Evolutionary conservation across 2,113 vertebrate species (phyloP).

Genomic region (Sander lucioperca): DNA sequence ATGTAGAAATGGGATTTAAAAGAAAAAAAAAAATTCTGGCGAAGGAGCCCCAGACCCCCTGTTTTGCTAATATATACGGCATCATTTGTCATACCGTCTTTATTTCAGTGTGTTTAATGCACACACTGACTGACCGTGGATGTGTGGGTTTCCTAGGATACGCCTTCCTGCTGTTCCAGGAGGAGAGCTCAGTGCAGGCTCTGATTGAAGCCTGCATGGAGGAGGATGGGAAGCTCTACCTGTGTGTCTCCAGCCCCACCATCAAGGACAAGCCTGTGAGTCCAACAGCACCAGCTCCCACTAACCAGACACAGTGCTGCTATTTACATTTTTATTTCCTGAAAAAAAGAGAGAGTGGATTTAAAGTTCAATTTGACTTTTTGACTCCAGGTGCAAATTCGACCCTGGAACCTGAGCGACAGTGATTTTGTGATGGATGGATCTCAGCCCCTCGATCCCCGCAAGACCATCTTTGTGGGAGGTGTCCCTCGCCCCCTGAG

Average conservation of each 20-base stretch:
- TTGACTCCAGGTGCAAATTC: slow-evolving; percentile 92
- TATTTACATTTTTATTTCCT: background rate
- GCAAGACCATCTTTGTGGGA: slow-evolving; percentile 99
- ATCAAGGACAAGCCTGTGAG: slow-evolving; percentile 99
- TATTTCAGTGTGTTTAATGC: background rate
- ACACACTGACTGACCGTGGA: background rate
- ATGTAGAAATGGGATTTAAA: no score
- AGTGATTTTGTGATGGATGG: slow-evolving; percentile 99
- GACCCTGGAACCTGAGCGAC: slow-evolving; percentile 97
- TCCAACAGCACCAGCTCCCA: slow-evolving; percentile 21
- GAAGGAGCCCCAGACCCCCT: no score
- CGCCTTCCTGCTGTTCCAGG: slow-evolving; percentile 98
- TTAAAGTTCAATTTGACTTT: background rate
- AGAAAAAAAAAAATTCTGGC: no score
- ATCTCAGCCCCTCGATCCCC: slow-evolving; percentile 96
- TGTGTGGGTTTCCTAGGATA: slow-evolving; percentile 87
- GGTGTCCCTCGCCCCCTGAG: slow-evolving; percentile 95
- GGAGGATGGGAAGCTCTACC: slow-evolving; percentile 97
- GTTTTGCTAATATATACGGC: background rate
- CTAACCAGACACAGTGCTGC: background rate
- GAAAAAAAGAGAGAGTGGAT: background rate
- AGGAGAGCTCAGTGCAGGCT: slow-evolving; percentile 97
- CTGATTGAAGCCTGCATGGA: slow-evolving; percentile 98
- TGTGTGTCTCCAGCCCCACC: slow-evolving; percentile 98
- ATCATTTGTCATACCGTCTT: background rate